Percentiles rank a stretch among this genome's conserved stretches.
Conservation (phyloP, 2,888 invertebrate genomes). For the Oxycera nigricornis region DNA sequence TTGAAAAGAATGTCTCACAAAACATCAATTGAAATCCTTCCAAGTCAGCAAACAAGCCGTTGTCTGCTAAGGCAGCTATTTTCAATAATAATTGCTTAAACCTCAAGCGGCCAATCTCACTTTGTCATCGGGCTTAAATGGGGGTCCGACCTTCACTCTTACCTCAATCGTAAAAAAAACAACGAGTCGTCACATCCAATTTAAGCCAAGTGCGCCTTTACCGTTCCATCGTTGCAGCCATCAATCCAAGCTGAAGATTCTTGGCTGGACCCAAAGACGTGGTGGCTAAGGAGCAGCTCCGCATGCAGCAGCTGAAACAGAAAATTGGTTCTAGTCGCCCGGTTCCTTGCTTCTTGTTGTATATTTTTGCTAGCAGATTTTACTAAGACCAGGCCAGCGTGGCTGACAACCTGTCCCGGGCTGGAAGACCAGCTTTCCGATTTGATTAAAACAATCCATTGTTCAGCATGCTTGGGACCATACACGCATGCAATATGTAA, state of each 20-base stretch:
- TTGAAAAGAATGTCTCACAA: too few relatives aligned
- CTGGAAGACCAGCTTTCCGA: neutral
- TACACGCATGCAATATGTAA: conserved; percentile 6
- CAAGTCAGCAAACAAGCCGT: neutral
- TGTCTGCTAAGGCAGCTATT: neutral
- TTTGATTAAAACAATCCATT: neutral
- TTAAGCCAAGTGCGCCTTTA: conserved; percentile 7
- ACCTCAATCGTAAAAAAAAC: conserved; percentile 7
- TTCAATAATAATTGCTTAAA: neutral
- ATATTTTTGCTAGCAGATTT: neutral
- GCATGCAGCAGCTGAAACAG: neutral
- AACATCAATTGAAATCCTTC: too few relatives aligned
- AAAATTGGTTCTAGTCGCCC: neutral
- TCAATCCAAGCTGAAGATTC: conserved; percentile 20
- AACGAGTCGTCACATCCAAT: neutral
- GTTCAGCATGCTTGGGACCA: conserved; percentile 1
- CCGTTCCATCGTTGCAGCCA: neutral
- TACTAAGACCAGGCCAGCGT: neutral
- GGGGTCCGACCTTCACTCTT: conserved; percentile 27
- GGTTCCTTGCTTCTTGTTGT: neutral
- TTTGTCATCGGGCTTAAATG: conserved; percentile 6
- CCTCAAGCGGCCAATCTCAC: conserved; percentile 1
- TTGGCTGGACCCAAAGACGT: neutral
- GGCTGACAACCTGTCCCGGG: neutral
- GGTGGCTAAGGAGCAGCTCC: neutral